These are phyloP conservation scores for Spicauda simplicius DNA, from an alignment of 2,888 invertebrate species.

Conservation along the genomic window DNA sequence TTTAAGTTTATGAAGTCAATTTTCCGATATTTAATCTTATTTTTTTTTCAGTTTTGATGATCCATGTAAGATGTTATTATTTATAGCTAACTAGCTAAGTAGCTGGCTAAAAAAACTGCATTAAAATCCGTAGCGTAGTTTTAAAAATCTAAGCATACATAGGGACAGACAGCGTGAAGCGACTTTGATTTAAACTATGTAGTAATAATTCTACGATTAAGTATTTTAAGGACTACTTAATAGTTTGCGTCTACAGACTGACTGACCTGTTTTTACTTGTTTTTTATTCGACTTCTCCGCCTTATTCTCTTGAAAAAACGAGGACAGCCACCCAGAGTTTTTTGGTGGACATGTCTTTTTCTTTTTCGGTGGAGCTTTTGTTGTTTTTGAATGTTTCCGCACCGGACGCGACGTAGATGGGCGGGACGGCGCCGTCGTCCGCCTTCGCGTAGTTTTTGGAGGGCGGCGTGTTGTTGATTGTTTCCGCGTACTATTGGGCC, in stretches of 20 bases:
- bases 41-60: no score
- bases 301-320: constrained; percentile 64
- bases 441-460: constrained; percentile 49
- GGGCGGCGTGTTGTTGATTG: constrained; percentile 48
- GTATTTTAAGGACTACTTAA: neutral
- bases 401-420: constrained; percentile 43
- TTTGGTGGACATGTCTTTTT: constrained; percentile 66
- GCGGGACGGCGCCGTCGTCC: constrained; percentile 39
- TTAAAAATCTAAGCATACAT: no score
- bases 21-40: no score
- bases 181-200: no score
- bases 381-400: constrained; percentile 54
- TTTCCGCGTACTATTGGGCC: constrained; percentile 7
- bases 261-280: constrained; percentile 72
- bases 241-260: neutral
- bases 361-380: constrained; percentile 56
- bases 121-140: no score
- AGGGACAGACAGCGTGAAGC: no score
- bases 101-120: no score
- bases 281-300: constrained; percentile 58
- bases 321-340: constrained; percentile 63
- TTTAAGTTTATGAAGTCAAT: no score
- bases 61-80: no score
- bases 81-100: no score
- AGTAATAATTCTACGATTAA: no score